Evolutionary conservation across 2,113 vertebrate genomes (phyloP).

Genomic region (Rhizomys pruinosus): DNA sequence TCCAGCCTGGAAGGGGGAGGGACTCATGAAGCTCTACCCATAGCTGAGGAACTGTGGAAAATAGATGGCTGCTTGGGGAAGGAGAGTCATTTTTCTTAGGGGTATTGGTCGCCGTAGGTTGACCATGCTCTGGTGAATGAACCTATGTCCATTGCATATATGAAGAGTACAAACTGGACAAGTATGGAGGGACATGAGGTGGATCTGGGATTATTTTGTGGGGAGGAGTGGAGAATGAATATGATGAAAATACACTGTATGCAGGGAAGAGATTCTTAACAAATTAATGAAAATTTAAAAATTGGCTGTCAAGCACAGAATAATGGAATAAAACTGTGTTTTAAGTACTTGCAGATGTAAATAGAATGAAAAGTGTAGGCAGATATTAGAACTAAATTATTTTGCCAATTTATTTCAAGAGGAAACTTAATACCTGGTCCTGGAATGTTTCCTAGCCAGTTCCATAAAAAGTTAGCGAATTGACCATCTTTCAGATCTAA

Average conservation of each 20-base stretch:
- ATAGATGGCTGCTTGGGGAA: neutral
- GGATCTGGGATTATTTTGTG: neutral
- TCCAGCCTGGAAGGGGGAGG: neutral
- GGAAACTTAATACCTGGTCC: neutral
- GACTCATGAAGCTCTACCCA: neutral
- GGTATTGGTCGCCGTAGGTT: neutral
- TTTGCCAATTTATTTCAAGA: constrained; percentile 44
- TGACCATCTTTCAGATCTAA: neutral
- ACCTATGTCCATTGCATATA: neutral
- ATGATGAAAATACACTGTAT: neutral
- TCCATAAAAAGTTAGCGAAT: neutral
- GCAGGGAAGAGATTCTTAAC: neutral
- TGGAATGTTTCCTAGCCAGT: neutral
- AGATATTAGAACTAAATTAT: neutral
- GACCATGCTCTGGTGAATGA: neutral
- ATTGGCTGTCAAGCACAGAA: neutral
- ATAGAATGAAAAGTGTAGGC: neutral
- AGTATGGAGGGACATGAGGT: neutral
- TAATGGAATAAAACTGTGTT: neutral
- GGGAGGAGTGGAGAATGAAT: neutral
- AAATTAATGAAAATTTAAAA: neutral
- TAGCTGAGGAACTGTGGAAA: neutral
- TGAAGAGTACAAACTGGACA: no score
- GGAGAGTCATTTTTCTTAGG: neutral
- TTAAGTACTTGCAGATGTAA: neutral